These are phyloP conservation scores for Girardia tigrina DNA, from an alignment of 2,888 invertebrate genomes.

Conservation along the genomic window DNA sequence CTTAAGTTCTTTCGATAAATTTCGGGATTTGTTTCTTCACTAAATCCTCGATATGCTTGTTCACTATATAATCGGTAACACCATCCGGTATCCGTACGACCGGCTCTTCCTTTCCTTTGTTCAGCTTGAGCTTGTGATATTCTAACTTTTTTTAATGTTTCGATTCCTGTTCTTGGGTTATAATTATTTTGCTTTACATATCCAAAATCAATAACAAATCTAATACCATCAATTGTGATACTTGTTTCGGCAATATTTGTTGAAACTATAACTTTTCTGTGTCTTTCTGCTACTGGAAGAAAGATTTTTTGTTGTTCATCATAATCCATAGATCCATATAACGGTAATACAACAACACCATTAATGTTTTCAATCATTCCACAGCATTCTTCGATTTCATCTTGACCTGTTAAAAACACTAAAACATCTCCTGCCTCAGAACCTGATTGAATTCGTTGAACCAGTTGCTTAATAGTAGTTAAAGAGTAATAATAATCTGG, in stretches of 20 bases:
- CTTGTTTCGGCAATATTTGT: conserved; percentile 40
- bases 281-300: conserved; percentile 38
- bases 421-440: conserved; percentile 45
- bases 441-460: conserved; percentile 41
- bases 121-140: conserved; percentile 48
- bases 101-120: conserved; percentile 50
- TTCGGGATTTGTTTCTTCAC: conserved; percentile 43
- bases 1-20: conserved; percentile 44
- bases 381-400: conserved; percentile 44
- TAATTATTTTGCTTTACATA: conserved; percentile 46
- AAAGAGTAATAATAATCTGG: conserved; percentile 36
- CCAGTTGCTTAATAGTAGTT: conserved; percentile 41
- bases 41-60: conserved; percentile 43
- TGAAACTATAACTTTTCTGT: conserved; percentile 48
- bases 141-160: conserved; percentile 40
- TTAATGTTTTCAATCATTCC: conserved; percentile 37
- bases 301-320: conserved; percentile 46
- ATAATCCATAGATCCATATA: conserved; percentile 44
- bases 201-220: conserved; percentile 50
- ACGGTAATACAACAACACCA: conserved; percentile 36
- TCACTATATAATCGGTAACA: conserved; percentile 47
- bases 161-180: conserved; percentile 44
- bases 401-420: conserved; percentile 48
- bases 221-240: conserved; percentile 39
- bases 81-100: conserved; percentile 46